Evolutionary conservation across 2,888 invertebrate genomes (phyloP), one percentile per base, ranked within the genome.

Genomic region (Empis stercorea): DNA sequence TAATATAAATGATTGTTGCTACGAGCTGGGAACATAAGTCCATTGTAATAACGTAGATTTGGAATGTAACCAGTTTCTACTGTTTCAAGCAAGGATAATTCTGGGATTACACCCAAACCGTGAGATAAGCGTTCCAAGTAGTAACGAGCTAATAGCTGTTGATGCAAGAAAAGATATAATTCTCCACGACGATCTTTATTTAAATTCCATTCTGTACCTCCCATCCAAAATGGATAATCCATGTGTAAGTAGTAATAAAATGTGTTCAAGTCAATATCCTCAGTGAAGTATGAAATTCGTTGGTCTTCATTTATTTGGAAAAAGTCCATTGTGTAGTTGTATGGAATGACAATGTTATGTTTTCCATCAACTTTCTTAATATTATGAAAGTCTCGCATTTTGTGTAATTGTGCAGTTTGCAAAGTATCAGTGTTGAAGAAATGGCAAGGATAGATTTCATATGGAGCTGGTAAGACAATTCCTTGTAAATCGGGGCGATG

Each of bases 61-160:
- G 83, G 76, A 58, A 78, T 71, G 55, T 77, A 82, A 30, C 76
- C 73, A 42, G 70, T 64, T 46, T 70, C 61, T 44, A 75, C 61
- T 36, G 72, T 64, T 32, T 67, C 59, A 58, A 72, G 63, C 72
- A 73, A 78, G 55, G 73, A 70, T 52, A 80, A 68, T 30, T 74
- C 71, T 9, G 76, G 73, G 51, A 82, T 75, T 41, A 75, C 74
- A n/a, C 77, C 78, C 50, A 81, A 58, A 16, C 75, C 77, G 54
- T 81, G 76, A 30, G 79, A 73, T 47, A 80, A 66, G 64, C 86
- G 78, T 59, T 84, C 83, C 59, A 82, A 63, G 58, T 78, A 77
- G 71, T 81, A 84, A 59, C 82, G 79, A 50, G 80, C 76, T 56
- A 81, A 60, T 13, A 83, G 58, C 62, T 84, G 81, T 59, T 81